Conservation (phyloP, 2,113 vertebrate genomes). For the Baryphthengus martii region DNA sequence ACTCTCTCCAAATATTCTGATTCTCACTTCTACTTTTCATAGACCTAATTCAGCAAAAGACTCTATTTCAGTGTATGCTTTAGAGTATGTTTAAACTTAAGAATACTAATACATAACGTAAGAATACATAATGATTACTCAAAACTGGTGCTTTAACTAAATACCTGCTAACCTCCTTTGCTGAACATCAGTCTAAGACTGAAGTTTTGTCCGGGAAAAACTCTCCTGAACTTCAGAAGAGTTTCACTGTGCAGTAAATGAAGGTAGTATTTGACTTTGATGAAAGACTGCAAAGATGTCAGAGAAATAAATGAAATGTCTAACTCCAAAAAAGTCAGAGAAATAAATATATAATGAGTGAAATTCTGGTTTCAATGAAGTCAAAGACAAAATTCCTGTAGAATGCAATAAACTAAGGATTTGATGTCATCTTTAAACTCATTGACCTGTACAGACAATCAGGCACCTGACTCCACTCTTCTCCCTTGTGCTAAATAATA, state of each 20-base stretch:
- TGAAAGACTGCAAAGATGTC: not conserved
- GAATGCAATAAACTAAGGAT: not conserved
- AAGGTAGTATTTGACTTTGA: not conserved
- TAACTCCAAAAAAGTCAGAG: not conserved
- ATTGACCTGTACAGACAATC: not conserved
- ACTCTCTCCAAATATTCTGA: not conserved
- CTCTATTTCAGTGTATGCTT: not conserved
- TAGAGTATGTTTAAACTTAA: not conserved
- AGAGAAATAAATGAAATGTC: not conserved
- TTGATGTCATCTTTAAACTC: not conserved
- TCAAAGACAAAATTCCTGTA: not conserved
- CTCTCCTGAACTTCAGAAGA: not conserved
- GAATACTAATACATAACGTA: not conserved
- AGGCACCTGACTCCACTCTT: not conserved
- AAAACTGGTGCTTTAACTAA: not conserved
- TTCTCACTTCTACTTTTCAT: not conserved
- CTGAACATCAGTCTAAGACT: not conserved
- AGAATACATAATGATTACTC: not conserved
- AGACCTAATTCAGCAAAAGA: not conserved
- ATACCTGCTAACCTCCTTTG: not conserved
- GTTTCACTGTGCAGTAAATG: not conserved
- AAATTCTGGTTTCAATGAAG: not conserved
- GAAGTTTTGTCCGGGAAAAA: not conserved
- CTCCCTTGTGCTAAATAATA: not conserved
- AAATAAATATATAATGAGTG: not conserved